These are phyloP conservation scores for Tragelaphus strepsiceros DNA, from an alignment of 2,113 vertebrate species.

Conservation along the genomic window DNA sequence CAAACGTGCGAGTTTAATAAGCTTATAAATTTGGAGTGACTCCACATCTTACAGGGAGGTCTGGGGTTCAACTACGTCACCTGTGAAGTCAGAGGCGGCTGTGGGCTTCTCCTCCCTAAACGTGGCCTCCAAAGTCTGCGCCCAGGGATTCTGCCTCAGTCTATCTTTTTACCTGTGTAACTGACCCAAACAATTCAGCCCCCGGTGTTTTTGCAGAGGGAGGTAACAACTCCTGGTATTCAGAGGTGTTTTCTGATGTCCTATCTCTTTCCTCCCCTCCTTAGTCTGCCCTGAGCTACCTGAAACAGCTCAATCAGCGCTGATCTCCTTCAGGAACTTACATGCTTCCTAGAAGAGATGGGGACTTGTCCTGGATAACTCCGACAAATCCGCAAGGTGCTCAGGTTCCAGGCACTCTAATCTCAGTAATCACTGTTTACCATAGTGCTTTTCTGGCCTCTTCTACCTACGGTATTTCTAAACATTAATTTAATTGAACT, in stretches of 20 bases:
- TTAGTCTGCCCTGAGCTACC: not conserved
- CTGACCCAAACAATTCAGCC: not conserved
- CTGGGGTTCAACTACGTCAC: not conserved
- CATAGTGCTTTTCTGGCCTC: not conserved
- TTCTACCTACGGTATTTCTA: not conserved
- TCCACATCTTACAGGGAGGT: constrained; percentile 34
- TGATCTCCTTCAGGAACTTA: not conserved
- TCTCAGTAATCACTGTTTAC: not conserved
- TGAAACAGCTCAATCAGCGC: fast-evolving
- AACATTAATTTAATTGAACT: not conserved
- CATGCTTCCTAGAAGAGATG: not conserved
- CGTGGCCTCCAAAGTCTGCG: not conserved
- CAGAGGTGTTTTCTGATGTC: not conserved
- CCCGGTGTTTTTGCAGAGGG: not conserved
- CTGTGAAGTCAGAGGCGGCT: not conserved
- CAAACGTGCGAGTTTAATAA: constrained; percentile 50
- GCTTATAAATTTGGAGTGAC: constrained; percentile 57
- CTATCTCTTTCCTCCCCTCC: not conserved
- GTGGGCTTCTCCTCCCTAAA: not conserved
- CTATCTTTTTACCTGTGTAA: not conserved
- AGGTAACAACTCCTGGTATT: not conserved
- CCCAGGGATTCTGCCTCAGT: not conserved
- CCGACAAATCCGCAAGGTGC: not conserved
- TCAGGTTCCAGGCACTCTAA: not conserved
- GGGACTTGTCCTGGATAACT: not conserved